Conservation (phyloP, 2,113 vertebrate genomes). For the Hydrochoerus hydrochaeris region DNA sequence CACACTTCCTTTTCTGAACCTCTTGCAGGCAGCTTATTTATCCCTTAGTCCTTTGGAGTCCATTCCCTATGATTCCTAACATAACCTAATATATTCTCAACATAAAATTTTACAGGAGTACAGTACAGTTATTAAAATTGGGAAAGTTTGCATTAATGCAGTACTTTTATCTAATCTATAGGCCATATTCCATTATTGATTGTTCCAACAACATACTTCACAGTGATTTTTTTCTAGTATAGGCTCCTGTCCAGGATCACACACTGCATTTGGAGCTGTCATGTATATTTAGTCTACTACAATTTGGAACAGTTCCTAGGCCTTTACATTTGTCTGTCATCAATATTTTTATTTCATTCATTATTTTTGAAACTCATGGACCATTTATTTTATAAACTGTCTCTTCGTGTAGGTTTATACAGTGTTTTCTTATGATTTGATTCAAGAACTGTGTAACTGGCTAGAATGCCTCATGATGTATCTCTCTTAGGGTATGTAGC, state of each 20-base stretch:
- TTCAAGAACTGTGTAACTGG: not conserved
- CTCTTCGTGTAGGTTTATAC: not conserved
- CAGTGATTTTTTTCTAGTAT: not conserved
- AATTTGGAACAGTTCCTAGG: slow-evolving; percentile 22
- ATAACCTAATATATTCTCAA: not conserved
- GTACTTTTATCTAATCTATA: slow-evolving; percentile 6
- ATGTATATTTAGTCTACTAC: slow-evolving; percentile 40
- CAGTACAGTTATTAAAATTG: not conserved
- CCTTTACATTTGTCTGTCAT: slow-evolving; percentile 12
- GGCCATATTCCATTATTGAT: not conserved
- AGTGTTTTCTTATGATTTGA: slow-evolving; percentile 37
- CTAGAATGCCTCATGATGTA: not conserved
- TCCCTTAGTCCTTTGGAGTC: not conserved
- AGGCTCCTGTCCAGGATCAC: slow-evolving; percentile 21
- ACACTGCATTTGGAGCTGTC: not conserved
- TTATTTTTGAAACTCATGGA: slow-evolving; percentile 25
- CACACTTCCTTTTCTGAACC: not conserved
- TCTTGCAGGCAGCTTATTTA: slow-evolving; percentile 32
- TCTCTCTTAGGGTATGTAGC: slow-evolving; percentile 8
- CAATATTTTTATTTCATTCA: slow-evolving; percentile 49
- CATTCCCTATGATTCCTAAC: slow-evolving; percentile 25
- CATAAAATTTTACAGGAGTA: slow-evolving; percentile 24
- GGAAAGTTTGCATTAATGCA: slow-evolving; percentile 13
- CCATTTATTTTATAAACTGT: slow-evolving; percentile 13
- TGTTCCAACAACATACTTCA: slow-evolving; percentile 16